Evolutionary conservation across 2,888 invertebrate genomes (phyloP).

Genomic region (Scrobipalpa atriplicella): DNA sequence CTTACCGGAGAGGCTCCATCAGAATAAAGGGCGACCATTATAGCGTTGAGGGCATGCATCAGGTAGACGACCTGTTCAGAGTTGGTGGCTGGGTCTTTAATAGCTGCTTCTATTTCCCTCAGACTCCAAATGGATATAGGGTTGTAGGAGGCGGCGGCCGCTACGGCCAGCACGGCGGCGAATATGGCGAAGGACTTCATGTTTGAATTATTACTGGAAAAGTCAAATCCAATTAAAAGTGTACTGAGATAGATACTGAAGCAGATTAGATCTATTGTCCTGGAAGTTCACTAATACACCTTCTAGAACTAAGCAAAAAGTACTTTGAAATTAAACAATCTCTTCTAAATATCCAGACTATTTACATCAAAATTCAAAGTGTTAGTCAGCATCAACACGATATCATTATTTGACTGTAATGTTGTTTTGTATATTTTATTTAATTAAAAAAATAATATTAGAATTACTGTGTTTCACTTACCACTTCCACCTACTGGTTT

Average conservation of each 20-base stretch:
- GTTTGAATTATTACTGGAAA: not conserved
- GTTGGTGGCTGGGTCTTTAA: slow-evolving; percentile 46
- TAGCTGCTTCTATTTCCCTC: slow-evolving; percentile 45
- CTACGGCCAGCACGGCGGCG: slow-evolving; percentile 43
- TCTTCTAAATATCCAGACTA: no score
- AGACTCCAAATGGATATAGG: slow-evolving; percentile 49
- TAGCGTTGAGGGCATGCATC: slow-evolving; percentile 45
- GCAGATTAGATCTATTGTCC: no score
- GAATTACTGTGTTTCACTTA: not conserved
- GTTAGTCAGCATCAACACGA: no score
- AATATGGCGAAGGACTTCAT: slow-evolving; percentile 33
- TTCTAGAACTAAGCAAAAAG: no score
- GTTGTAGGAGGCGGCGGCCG: slow-evolving; percentile 34
- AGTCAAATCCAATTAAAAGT: not conserved
- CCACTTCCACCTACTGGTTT: not conserved
- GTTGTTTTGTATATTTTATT: no score
- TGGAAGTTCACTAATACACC: no score
- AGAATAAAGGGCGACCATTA: slow-evolving; percentile 42
- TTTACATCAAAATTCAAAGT: no score
- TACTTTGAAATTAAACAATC: no score
- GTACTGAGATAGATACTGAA: not conserved
- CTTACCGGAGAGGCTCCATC: slow-evolving; percentile 45
- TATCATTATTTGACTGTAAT: no score
- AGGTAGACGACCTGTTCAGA: slow-evolving; percentile 45
- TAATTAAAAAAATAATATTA: not conserved